phyloP scores from a whole-genome alignment of 2,797 vertebrate species.

The Fratercula arctica region DNA sequence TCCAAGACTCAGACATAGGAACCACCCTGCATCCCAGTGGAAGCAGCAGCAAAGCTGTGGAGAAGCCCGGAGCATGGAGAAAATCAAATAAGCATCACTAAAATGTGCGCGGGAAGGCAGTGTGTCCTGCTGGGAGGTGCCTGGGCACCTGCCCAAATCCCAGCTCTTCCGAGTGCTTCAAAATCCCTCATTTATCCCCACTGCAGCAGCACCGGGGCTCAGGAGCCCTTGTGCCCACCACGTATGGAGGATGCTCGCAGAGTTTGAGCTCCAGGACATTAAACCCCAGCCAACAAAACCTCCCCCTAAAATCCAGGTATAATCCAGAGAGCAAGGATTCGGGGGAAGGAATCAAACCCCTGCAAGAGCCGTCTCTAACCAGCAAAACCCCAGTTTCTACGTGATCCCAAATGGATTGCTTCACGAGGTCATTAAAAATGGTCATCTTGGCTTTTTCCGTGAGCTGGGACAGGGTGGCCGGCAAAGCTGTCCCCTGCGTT shows the following conservation, averaged over 20 bases:
- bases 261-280: neutral
- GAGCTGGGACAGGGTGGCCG: neutral
- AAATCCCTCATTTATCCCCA: neutral
- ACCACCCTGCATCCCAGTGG: accelerated
- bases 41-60: neutral
- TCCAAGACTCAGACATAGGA: neutral
- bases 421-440: neutral
- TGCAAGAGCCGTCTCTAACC: neutral
- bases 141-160: neutral
- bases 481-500: neutral
- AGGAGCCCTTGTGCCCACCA: neutral
- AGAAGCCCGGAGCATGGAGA: neutral
- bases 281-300: neutral
- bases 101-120: accelerated
- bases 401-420: neutral
- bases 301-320: neutral
- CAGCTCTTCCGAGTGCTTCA: neutral
- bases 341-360: accelerated
- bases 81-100: neutral
- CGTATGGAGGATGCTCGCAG: accelerated
- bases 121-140: neutral
- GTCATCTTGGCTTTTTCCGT: neutral
- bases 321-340: neutral
- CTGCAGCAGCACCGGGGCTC: neutral
- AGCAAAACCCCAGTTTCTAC: neutral